Conservation (phyloP, 1,140 invertebrate genomes). For the Drosophila athabasca region DNA sequence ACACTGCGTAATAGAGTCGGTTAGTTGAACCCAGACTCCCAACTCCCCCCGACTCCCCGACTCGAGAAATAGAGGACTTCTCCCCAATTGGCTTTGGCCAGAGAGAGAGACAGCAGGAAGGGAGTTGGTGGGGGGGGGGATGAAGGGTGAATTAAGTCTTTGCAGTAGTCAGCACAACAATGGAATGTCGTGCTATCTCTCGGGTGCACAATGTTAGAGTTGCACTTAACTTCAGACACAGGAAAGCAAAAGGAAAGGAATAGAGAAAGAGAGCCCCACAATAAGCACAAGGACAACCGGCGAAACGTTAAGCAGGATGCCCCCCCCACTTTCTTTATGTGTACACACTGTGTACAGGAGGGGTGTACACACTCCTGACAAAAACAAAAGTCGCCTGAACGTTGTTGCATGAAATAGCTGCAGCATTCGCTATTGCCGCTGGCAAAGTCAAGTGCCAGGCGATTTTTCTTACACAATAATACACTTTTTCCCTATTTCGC, state of each 20-base stretch:
- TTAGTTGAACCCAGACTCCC: conserved; percentile 51
- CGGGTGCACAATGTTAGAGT: conserved; percentile 76
- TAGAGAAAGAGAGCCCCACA: conserved; percentile 43
- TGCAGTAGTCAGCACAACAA: conserved; percentile 73
- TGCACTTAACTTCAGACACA: conserved; percentile 82
- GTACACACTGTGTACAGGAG: background rate
- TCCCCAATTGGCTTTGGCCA: conserved; percentile 26
- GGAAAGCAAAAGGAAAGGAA: conserved; percentile 46
- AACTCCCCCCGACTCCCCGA: background rate
- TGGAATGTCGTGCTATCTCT: conserved; percentile 72
- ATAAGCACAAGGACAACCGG: conserved; percentile 70
- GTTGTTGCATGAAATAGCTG: conserved; percentile 76
- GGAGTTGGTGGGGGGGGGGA: conserved; percentile 10
- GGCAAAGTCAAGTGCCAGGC: conserved; percentile 74
- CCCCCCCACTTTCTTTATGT: conserved; percentile 3
- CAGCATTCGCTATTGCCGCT: conserved; percentile 28
- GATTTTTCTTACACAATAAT: conserved; percentile 81
- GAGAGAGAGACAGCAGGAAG: background rate
- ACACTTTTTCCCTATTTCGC: conserved; percentile 76
- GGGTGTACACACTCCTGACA: conserved; percentile 52
- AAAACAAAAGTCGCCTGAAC: conserved; percentile 78
- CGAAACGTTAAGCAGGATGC: conserved; percentile 54
- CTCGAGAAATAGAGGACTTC: conserved; percentile 7
- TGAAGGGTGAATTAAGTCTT: conserved; percentile 71
- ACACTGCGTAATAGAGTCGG: conserved; percentile 72